These are phyloP conservation scores for Oryctes rhinoceros DNA, from an alignment of 1,140 invertebrate species.

Conservation along the genomic window DNA sequence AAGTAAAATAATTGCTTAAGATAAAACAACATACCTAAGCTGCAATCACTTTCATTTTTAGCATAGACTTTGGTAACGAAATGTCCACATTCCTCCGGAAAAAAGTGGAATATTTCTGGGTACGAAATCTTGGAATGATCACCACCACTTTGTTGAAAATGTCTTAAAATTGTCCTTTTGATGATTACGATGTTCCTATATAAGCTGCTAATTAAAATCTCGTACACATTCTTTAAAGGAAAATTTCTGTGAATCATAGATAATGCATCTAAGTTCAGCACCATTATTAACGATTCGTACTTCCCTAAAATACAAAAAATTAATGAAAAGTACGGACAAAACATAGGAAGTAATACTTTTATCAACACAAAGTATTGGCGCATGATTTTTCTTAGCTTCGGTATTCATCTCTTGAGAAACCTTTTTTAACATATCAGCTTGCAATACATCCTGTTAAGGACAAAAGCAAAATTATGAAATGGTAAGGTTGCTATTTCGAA, in stretches of 20 bases:
- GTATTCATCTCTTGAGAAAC: slow-evolving; percentile 49
- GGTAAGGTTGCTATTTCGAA: too few species aligned
- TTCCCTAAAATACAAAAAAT: slow-evolving; percentile 55
- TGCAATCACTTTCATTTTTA: slow-evolving; percentile 68
- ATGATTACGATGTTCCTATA: slow-evolving; percentile 73
- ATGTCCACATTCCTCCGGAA: slow-evolving; percentile 72
- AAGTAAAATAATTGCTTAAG: slow-evolving; percentile 3
- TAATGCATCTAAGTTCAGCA: slow-evolving; percentile 74
- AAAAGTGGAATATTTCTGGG: slow-evolving; percentile 72
- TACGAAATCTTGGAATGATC: slow-evolving; percentile 45
- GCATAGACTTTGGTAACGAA: slow-evolving; percentile 79
- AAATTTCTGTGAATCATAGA: slow-evolving; percentile 73
- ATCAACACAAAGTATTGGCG: slow-evolving; percentile 57
- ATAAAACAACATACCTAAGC: slow-evolving; percentile 52
- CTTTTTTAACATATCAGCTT: slow-evolving; percentile 62
- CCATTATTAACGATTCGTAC: slow-evolving; percentile 64
- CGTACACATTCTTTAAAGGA: slow-evolving; percentile 71
- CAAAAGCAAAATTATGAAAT: not conserved
- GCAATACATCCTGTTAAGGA: slow-evolving; percentile 57
- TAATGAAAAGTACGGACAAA: not conserved
- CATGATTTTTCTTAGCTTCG: slow-evolving; percentile 52
- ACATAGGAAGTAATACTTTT: slow-evolving; percentile 53
- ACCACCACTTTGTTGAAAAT: slow-evolving; percentile 45
- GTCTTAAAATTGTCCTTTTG: slow-evolving; percentile 61
- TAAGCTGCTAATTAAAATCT: slow-evolving; percentile 76